A percentile compares a stretch with the other conserved stretches of the same genome.
Evolutionary conservation across 2,113 vertebrate genomes (phyloP).

Genomic region (Mobula birostris): DNA sequence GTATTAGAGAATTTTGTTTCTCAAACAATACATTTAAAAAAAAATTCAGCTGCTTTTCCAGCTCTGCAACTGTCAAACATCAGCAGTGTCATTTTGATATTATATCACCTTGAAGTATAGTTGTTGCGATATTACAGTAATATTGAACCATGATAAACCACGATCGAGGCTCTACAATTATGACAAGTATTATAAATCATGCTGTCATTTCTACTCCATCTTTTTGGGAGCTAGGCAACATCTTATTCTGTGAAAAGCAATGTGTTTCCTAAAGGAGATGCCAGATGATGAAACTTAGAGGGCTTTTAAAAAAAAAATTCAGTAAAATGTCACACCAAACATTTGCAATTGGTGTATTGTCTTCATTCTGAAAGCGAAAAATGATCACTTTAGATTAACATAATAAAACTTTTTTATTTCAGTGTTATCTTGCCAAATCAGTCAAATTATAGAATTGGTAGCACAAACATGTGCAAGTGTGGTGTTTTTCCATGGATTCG

Average conservation of each 20-base stretch:
- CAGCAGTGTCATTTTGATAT: slow-evolving; percentile 35
- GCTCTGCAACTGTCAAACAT: slow-evolving; percentile 31
- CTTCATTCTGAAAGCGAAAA: not conserved
- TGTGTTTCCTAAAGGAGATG: slow-evolving; percentile 24
- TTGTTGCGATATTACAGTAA: slow-evolving; percentile 35
- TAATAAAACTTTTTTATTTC: slow-evolving; percentile 1
- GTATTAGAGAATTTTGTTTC: slow-evolving; percentile 16
- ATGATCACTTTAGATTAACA: not conserved
- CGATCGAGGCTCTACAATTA: slow-evolving; percentile 32
- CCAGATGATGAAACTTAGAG: slow-evolving; percentile 8
- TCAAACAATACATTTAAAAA: slow-evolving; percentile 31
- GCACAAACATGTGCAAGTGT: no score
- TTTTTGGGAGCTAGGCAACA: slow-evolving; percentile 14
- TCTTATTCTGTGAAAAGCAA: slow-evolving; percentile 26
- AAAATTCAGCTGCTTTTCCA: slow-evolving; percentile 23
- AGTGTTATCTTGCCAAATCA: not conserved
- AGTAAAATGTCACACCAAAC: slow-evolving; percentile 33
- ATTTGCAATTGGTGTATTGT: not conserved
- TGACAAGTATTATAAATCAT: slow-evolving; percentile 38
- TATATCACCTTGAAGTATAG: slow-evolving; percentile 38
- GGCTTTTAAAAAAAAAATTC: not conserved
- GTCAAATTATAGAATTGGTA: slow-evolving; percentile 12
- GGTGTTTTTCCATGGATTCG: no score
- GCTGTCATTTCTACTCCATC: slow-evolving; percentile 34
- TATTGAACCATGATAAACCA: slow-evolving; percentile 38